These are phyloP conservation scores for Caenorhabditis latens DNA, from an alignment of 1,140 invertebrate genomes.

Conservation along the genomic window DNA sequence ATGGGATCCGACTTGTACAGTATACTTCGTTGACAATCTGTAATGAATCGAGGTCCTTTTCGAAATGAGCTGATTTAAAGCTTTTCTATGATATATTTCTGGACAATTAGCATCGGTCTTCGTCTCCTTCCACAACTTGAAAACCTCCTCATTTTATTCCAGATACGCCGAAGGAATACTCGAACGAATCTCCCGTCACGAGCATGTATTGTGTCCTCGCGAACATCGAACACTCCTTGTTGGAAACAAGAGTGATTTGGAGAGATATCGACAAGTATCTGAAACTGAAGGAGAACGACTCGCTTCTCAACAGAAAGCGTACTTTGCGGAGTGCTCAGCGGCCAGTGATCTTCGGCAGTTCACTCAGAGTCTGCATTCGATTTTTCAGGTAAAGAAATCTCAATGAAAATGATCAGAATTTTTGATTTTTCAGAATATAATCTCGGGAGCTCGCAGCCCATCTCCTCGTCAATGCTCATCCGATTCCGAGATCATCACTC, in stretches of 20 bases:
- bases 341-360: slow-evolving; percentile 60
- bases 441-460: slow-evolving; percentile 60
- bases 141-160: background rate
- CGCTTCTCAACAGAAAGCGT: slow-evolving; percentile 59
- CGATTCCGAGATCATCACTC: slow-evolving; percentile 65
- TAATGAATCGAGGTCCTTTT: no score
- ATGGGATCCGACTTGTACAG: no score
- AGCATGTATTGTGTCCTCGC: slow-evolving; percentile 75
- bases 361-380: slow-evolving; percentile 55
- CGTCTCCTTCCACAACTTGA: no score
- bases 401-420: background rate
- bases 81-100: no score
- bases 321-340: slow-evolving; percentile 63
- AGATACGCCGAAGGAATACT: slow-evolving; percentile 77
- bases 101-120: no score
- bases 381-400: slow-evolving; percentile 48
- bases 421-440: slow-evolving; percentile 44
- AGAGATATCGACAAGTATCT: slow-evolving; percentile 78
- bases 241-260: slow-evolving; percentile 80
- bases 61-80: no score
- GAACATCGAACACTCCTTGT: slow-evolving; percentile 78
- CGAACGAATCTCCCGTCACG: slow-evolving; percentile 77
- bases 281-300: slow-evolving; percentile 63
- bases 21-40: no score
- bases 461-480: slow-evolving; percentile 63